These are phyloP conservation scores for Drosophila kanapiae DNA, from an alignment of 1,140 invertebrate species.

Conservation along the genomic window DNA sequence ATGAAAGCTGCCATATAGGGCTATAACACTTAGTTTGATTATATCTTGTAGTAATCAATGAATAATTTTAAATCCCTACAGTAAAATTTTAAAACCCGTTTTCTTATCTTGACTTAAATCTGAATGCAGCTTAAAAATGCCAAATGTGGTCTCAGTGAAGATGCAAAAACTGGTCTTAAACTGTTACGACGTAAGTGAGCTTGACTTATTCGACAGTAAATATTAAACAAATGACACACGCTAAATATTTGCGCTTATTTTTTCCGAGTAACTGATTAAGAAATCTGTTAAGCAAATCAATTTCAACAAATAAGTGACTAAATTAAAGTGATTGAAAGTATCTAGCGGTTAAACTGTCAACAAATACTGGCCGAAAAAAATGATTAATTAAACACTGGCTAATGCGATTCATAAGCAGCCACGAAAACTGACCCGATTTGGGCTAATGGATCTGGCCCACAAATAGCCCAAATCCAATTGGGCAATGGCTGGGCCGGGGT, in stretches of 20 bases:
- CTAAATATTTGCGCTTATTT: constrained; percentile 2
- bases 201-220: constrained; percentile 13
- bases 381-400: constrained; percentile 32
- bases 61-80: too few species aligned
- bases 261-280: constrained; percentile 2
- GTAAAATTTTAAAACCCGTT: not conserved
- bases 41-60: not conserved
- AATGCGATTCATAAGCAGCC: constrained; percentile 54
- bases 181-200: constrained; percentile 7
- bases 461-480: constrained; percentile 65
- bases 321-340: constrained; percentile 9
- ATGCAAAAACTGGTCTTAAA: constrained; percentile 14
- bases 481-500: constrained; percentile 43
- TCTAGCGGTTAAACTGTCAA: constrained; percentile 8
- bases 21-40: not conserved
- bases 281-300: not conserved
- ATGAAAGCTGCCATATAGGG: not conserved
- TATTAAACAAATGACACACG: constrained; percentile 8
- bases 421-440: constrained; percentile 41
- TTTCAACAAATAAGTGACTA: not conserved
- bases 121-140: not conserved
- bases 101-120: not conserved
- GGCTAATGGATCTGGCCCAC: constrained; percentile 39
- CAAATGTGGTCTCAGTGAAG: constrained; percentile 6
- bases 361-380: constrained; percentile 1